These are phyloP conservation scores for Andrena cerasifolii DNA, from an alignment of 1,140 invertebrate genomes.

Conservation along the genomic window DNA sequence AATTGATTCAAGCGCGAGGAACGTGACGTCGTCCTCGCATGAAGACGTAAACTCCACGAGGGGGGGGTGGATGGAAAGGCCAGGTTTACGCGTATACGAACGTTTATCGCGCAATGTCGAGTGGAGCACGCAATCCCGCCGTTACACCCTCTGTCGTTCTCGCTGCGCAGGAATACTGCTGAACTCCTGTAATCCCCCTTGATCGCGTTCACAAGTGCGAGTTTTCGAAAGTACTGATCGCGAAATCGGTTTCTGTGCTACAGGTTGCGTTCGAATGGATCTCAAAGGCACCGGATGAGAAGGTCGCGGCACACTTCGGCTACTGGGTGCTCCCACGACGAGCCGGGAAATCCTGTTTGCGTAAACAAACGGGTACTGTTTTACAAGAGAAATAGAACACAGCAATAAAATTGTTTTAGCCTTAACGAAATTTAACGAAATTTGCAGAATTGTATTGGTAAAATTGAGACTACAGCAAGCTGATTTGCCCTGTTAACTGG, in stretches of 20 bases:
- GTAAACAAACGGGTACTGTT: slow-evolving; percentile 15
- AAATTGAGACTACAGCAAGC: too few relatives aligned
- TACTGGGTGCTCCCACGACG: slow-evolving; percentile 15
- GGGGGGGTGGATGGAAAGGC: slow-evolving; percentile 34
- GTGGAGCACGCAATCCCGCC: slow-evolving; percentile 67
- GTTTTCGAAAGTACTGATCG: slow-evolving; percentile 63
- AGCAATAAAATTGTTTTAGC: too few relatives aligned
- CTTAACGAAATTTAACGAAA: too few relatives aligned
- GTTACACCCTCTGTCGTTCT: slow-evolving; percentile 58
- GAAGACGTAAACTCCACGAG: slow-evolving; percentile 43
- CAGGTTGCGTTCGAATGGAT: slow-evolving; percentile 53
- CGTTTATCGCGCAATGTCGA: slow-evolving; percentile 69
- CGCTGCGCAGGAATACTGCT: slow-evolving; percentile 60
- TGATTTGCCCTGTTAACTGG: too few relatives aligned
- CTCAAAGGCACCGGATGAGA: slow-evolving; percentile 46
- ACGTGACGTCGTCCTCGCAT: slow-evolving; percentile 30
- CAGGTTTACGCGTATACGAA: slow-evolving; percentile 72
- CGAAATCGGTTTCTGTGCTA: slow-evolving; percentile 54
- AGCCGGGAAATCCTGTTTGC: slow-evolving; percentile 2
- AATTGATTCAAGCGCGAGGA: slow-evolving; percentile 45
- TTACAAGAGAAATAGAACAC: neutral
- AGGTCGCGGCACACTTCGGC: slow-evolving; percentile 36
- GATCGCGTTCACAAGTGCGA: slow-evolving; percentile 62
- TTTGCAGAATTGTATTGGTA: too few relatives aligned
- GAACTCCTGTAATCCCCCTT: slow-evolving; percentile 60